Base-by-base conservation (phyloP, 64 coral and sea anemone species). In the Montipora cactus region DNA sequence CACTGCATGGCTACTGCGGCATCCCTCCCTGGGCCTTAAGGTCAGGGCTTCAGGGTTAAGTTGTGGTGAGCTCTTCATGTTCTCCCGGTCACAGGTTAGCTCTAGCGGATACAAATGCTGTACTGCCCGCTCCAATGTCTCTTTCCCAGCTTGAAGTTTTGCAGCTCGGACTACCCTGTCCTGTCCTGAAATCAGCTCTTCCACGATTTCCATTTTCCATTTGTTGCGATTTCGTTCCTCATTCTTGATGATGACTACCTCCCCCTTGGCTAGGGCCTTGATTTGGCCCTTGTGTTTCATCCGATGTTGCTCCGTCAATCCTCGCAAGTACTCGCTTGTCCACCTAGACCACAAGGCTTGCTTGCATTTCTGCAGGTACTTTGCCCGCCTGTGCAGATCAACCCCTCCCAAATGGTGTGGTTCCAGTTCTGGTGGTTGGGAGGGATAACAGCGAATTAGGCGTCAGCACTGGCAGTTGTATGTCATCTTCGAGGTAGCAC, bases 201-300 rank as follows among this genome's bases (percentile, higher is more conserved):
- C 16, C 2, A 85, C 81, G 45, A 85, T 85, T 9, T 61, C 1
- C 12, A 85, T 37, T 1, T 52, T 1, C 81, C 81, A 93, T 67
- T 93, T 93, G 6, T 21, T 76, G 15, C 74, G 74, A 64, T 88
- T 93, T 23, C 83, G 18, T 11, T 93, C 75, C 19, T 93, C 75
- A 1, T 48, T 37, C 49, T 88, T 84, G 46, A 93, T 79, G 28
- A 93, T 93, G 28, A 93, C 91, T n/a, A 88, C 74, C 48, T 93
- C 83, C 11, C 62, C 91, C 1, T 79, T 62, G 50, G 9, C 67
- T 13, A 68, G 49, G 23, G 21, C 8, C 10, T 25, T 13, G 70
- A 19, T 47, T 51, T 66, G 44, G 20, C 55, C 15, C 51, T 62
- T 46, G 48, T 94, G 77, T 19, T 80, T 66, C 44, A 89, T 84